Conservation (phyloP, 2,888 invertebrate species). For the Perizoma flavofasciatum region DNA sequence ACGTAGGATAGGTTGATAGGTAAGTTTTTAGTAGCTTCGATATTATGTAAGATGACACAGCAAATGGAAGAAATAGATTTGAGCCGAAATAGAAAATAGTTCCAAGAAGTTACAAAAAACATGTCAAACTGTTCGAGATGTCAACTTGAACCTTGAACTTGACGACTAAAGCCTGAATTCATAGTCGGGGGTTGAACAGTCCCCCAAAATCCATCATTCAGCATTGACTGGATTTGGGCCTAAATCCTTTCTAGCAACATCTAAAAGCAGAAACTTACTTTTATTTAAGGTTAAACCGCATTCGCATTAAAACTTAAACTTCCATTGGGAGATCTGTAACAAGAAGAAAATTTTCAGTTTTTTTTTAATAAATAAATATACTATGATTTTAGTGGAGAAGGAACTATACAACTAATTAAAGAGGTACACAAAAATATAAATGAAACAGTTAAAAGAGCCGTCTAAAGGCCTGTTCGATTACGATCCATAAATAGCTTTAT, state of each 20-base stretch:
- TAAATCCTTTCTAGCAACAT: neutral
- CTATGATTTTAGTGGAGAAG: neutral
- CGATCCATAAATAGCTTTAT: no score
- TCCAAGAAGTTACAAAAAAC: neutral
- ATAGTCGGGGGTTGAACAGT: no score
- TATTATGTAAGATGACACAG: neutral
- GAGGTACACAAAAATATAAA: no score
- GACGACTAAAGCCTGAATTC: no score
- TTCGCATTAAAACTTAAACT: neutral
- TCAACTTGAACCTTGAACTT: neutral
- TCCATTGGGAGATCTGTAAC: neutral
- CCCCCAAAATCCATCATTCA: no score
- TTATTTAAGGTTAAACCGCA: neutral
- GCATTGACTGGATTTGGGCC: no score
- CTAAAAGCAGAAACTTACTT: neutral
- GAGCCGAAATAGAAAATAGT: neutral
- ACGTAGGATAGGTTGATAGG: neutral
- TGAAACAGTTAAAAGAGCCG: no score
- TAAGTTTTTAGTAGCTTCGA: no score
- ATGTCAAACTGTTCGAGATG: neutral
- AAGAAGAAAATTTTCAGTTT: neutral
- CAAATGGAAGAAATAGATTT: neutral
- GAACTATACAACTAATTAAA: no score
- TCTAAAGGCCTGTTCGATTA: no score
- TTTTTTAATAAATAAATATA: neutral